Percentiles rank a stretch among this genome's conserved stretches.
Conservation (phyloP, 2,113 vertebrate genomes). For the Malurus elegans region DNA sequence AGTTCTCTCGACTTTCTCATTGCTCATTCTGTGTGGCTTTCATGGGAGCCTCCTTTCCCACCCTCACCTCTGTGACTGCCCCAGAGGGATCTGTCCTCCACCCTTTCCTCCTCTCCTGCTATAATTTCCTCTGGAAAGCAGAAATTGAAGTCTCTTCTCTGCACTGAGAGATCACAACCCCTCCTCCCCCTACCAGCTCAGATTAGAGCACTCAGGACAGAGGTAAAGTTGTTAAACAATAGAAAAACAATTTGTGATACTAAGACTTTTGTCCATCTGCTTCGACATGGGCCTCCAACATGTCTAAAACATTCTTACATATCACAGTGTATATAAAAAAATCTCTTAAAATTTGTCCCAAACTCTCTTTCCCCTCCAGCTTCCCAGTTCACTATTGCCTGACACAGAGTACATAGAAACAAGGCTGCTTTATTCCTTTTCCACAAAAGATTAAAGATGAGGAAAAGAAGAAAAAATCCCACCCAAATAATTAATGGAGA, state of each 20-base stretch:
- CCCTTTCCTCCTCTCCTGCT: not conserved
- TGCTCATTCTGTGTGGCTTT: not conserved
- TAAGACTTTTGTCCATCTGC: not conserved
- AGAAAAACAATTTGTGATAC: not conserved
- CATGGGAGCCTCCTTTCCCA: not conserved
- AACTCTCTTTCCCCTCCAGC: not conserved
- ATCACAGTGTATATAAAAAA: not conserved
- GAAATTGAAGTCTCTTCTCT: not conserved
- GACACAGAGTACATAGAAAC: accelerated
- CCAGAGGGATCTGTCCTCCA: not conserved
- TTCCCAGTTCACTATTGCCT: not conserved
- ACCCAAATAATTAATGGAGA: not conserved
- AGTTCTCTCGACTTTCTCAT: not conserved
- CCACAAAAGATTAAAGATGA: not conserved
- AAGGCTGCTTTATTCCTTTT: not conserved
- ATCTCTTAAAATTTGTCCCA: not conserved
- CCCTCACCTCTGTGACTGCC: not conserved
- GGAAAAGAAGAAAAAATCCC: accelerated
- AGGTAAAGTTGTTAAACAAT: not conserved
- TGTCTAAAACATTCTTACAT: not conserved
- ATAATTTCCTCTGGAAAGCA: not conserved
- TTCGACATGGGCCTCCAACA: accelerated
- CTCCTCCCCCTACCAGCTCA: not conserved
- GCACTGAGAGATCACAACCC: not conserved
- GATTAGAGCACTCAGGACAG: not conserved